Evolutionary conservation across 30 jellyfish, hydroid and myxozoan species (phyloP), one percentile per base, ranked within the genome.

Genomic region (Aurelia aurita): DNA sequence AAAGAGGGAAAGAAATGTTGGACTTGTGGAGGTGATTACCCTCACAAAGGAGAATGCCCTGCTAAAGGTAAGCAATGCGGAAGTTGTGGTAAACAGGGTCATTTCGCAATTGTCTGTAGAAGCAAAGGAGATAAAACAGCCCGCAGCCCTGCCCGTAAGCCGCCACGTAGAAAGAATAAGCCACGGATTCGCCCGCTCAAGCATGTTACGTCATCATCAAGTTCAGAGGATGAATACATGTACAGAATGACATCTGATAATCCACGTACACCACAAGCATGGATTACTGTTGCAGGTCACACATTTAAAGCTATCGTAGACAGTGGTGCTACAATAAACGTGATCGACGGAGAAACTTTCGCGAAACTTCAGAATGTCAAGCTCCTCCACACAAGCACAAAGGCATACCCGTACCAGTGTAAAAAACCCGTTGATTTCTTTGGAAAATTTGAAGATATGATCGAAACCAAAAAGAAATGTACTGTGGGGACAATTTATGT

Each of bases 401-500:
- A n/a, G n/a, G n/a, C n/a, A n/a, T n/a, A n/a, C n/a, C n/a, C n/a
- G n/a, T n/a, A n/a, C n/a, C n/a, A n/a, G n/a, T n/a, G n/a, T n/a
- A n/a, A n/a, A n/a, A n/a, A n/a, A n/a, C n/a, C n/a, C n/a, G n/a
- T n/a, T n/a, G n/a, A n/a, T n/a, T n/a, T n/a, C n/a, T n/a, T n/a
- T n/a, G n/a, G n/a, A n/a, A n/a, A n/a, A n/a, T n/a, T n/a, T n/a
- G n/a, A n/a, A n/a, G n/a, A n/a, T n/a, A n/a, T n/a, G n/a, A n/a
- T n/a, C n/a, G n/a, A n/a, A n/a, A n/a, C n/a, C n/a, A n/a, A n/a
- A n/a, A n/a, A n/a, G n/a, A n/a, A n/a, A n/a, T n/a, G n/a, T n/a
- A n/a, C n/a, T n/a, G n/a, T n/a, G n/a, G n/a, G n/a, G n/a, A n/a
- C 86, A 73, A 51, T 73, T 28, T 73, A 73, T 73, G 77, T 73